Evolutionary conservation across 2,888 invertebrate species (phyloP).

Genomic region (Microplitis deprimator): DNA sequence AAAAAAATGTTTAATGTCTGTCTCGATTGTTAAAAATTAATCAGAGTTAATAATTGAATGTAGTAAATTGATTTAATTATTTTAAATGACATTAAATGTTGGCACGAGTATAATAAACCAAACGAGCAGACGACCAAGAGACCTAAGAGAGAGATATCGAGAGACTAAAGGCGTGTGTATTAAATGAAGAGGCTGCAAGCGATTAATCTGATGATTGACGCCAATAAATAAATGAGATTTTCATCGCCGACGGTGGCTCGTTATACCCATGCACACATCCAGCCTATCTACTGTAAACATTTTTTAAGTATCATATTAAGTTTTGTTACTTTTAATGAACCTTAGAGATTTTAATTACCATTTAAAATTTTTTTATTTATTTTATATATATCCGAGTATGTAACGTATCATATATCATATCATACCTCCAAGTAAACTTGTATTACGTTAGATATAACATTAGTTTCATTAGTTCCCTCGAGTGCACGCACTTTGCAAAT

Average conservation of each 20-base stretch:
- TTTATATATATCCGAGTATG: too few species aligned
- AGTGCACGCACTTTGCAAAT: conserved; percentile 41
- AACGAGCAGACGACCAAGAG: neutral
- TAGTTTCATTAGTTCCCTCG: neutral
- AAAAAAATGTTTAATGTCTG: neutral
- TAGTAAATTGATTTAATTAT: conserved; percentile 30
- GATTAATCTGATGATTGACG: conserved; percentile 35
- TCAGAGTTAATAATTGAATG: neutral
- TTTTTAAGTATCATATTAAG: neutral
- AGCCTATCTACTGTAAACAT: neutral
- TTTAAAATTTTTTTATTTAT: too few species aligned
- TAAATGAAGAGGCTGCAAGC: conserved; percentile 15
- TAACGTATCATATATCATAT: too few species aligned
- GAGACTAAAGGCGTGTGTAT: neutral
- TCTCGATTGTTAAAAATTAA: neutral
- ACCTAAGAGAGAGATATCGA: neutral
- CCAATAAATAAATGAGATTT: conserved; percentile 36
- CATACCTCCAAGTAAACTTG: too few species aligned
- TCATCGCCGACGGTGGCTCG: conserved; percentile 23
- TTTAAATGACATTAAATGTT: conserved; percentile 25
- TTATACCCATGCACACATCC: neutral
- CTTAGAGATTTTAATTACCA: neutral
- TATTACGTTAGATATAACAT: neutral
- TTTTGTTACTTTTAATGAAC: neutral
- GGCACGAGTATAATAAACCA: neutral